Conservation (phyloP, 2,113 vertebrate genomes). For the Rynchops niger region DNA sequence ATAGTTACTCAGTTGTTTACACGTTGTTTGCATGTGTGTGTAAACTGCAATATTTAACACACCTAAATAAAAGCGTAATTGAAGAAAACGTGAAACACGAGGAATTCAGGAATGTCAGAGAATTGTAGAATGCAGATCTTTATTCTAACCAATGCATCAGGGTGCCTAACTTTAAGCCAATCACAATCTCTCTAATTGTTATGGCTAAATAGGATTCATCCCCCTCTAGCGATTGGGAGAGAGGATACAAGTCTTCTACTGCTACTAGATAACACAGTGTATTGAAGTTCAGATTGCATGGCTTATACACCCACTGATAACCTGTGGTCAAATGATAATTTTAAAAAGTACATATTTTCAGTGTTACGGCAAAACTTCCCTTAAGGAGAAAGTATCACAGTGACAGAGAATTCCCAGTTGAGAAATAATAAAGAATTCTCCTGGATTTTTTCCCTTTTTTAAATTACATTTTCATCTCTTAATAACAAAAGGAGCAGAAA, state of each 20-base stretch:
- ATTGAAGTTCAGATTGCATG: neutral
- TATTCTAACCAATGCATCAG: neutral
- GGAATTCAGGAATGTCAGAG: neutral
- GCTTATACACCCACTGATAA: neutral
- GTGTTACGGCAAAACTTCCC: neutral
- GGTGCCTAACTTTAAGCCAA: neutral
- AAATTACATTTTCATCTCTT: neutral
- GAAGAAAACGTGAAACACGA: neutral
- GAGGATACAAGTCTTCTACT: neutral
- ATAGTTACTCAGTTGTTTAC: neutral
- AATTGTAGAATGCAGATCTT: neutral
- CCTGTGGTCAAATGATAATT: neutral
- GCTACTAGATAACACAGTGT: neutral
- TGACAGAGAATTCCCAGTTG: neutral
- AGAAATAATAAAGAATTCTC: neutral
- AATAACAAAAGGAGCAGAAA: neutral
- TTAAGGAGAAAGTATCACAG: neutral
- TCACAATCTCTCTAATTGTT: neutral
- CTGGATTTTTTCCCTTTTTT: neutral
- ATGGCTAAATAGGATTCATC: slow-evolving; percentile 1
- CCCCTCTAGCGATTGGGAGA: neutral
- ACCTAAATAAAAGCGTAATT: neutral
- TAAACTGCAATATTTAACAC: neutral
- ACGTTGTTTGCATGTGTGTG: neutral
- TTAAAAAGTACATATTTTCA: neutral